Evolutionary conservation across 1,140 invertebrate species (phyloP), one percentile per base, ranked within the genome.

Genomic region (Bombus terrestris): DNA sequence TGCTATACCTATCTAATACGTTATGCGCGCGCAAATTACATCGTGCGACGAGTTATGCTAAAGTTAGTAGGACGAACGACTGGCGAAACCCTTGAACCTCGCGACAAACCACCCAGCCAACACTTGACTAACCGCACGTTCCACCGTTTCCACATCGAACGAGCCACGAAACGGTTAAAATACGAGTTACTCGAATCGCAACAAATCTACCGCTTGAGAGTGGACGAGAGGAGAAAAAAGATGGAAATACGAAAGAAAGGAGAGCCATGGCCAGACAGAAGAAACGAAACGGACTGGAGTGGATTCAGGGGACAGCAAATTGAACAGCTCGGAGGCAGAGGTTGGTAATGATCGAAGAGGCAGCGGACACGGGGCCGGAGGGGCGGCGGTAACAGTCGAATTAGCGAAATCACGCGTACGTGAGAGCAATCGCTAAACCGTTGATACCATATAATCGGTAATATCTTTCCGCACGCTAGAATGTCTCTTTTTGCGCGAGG

Each of bases 401-500:
- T 85, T 85, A 85, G 83, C 83, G 76, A 71, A 85, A 80, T 85
- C 83, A 57, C 83, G 83, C 83, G 83, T 85, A 85, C 83, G 77
- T 72, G 68, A 62, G 77, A 47, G 68, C 83, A 71, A 80, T 64
- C 83, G 77, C 59, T 85, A 85, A 85, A 85, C 68, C 68, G 75
- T 84, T 84, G 83, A 84, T 84, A 80, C 76, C 83, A 71, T 85
- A 79, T 85, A 85, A 85, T 85, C 83, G 83, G 76, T 85, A 69
- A 79, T 80, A 85, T 80, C 83, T 85, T 85, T 69, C 83, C 39
- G 83, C 83, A 85, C 83, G 83, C 68, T 79, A 85, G 83, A 85
- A 85, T 80, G 83, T 85, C 83, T 80, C 83, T 85, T 80, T 80
- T 85, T 80, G 76, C 68, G 41, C 37, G 53, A n/a, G n/a, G 37